Conservation (phyloP, 2,888 invertebrate genomes). For the Drosophila mercatorum region DNA sequence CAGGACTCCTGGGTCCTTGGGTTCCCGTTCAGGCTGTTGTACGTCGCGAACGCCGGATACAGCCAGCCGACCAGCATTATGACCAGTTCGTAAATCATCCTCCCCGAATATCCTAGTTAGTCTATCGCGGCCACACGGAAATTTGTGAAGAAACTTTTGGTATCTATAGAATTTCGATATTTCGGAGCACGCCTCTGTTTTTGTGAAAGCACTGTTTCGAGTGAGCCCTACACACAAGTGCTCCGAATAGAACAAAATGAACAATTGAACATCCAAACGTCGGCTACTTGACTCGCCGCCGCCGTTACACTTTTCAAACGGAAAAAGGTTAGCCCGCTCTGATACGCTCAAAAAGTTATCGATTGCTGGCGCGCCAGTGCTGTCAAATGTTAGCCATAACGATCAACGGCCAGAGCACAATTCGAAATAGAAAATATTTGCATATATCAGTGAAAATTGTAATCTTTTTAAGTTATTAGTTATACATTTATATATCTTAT, state of each 20-base stretch:
- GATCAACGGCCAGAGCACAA: background rate
- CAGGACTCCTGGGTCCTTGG: conserved; percentile 88
- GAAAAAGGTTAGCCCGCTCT: background rate
- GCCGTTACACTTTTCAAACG: background rate
- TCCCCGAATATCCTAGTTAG: background rate
- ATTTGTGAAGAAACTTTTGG: conserved; percentile 14
- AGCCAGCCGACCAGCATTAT: conserved; percentile 93
- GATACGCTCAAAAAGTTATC: background rate
- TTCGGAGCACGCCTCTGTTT: conserved; percentile 29
- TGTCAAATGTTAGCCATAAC: background rate
- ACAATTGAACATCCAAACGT: background rate
- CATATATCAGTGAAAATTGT: background rate
- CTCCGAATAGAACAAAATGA: conserved; percentile 7
- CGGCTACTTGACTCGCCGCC: background rate
- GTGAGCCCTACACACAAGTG: conserved; percentile 13
- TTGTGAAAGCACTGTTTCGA: conserved; percentile 22
- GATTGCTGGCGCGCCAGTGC: background rate
- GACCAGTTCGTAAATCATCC: conserved; percentile 39
- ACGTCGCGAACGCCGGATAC: conserved; percentile 92
- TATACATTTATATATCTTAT: too few relatives aligned
- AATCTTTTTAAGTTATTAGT: too few relatives aligned
- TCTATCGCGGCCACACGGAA: conserved; percentile 9
- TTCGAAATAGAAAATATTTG: background rate
- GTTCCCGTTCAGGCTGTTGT: conserved; percentile 96
- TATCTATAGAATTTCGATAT: conserved; percentile 35